phyloP scores from a whole-genome alignment of 1,140 invertebrate species.

The Lasioglossum albipes region DNA sequence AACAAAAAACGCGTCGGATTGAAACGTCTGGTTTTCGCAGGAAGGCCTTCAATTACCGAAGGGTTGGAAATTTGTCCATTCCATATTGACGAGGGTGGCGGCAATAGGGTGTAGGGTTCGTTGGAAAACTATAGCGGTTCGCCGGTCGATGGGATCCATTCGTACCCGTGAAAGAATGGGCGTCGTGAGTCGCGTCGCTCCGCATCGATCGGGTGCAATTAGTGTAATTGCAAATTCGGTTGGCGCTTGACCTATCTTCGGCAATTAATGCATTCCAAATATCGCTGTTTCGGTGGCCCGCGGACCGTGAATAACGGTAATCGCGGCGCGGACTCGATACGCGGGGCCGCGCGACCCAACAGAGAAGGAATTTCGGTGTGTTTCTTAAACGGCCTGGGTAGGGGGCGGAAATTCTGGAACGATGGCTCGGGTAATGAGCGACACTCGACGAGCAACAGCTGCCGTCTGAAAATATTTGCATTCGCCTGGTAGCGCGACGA shows the following conservation, averaged over 20 bases:
- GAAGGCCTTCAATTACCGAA: too few relatives aligned
- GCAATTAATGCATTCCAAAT: constrained; percentile 20
- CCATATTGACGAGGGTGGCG: too few relatives aligned
- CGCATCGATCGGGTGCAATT: constrained; percentile 7
- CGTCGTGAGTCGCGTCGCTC: not conserved
- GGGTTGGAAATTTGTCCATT: too few relatives aligned
- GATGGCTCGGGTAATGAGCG: constrained; percentile 17
- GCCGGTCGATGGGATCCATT: not conserved
- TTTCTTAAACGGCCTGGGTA: not conserved
- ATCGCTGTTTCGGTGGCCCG: not conserved
- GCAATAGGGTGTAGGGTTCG: too few relatives aligned
- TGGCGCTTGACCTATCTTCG: constrained; percentile 18
- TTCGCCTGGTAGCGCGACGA: not conserved
- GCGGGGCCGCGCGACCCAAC: not conserved
- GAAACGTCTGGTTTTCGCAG: too few relatives aligned
- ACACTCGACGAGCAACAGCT: constrained; percentile 34
- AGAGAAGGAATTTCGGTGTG: constrained; percentile 14
- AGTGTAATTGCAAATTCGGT: constrained; percentile 23
- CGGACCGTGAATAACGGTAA: constrained; percentile 19
- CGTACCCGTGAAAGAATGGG: not conserved
- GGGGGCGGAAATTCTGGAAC: not conserved
- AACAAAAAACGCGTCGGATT: too few relatives aligned
- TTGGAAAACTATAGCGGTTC: not conserved
- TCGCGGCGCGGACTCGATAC: not conserved
- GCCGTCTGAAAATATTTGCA: constrained; percentile 19